These are phyloP conservation scores for Armadillidium nasatum DNA, from an alignment of 1,140 invertebrate genomes.

Conservation along the genomic window DNA sequence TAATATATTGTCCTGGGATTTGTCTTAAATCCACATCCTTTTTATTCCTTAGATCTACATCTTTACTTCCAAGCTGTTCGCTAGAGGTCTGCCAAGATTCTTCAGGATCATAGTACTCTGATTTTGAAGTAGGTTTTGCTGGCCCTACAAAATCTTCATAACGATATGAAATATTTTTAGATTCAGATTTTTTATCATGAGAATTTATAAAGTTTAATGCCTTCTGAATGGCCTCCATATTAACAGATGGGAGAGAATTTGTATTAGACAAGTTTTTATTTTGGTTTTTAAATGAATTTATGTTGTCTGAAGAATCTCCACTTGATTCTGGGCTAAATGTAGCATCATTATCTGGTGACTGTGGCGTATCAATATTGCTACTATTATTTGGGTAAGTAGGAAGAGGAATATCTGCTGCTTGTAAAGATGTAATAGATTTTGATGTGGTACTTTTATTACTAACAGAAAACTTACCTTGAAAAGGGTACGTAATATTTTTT, in stretches of 20 bases:
- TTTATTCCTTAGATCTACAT: conserved; percentile 1
- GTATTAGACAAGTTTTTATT: background rate
- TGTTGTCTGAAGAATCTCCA: background rate
- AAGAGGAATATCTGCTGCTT: conserved; percentile 1
- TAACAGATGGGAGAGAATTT: background rate
- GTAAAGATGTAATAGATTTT: background rate
- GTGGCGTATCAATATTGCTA: background rate
- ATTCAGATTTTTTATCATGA: background rate
- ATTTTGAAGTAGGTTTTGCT: background rate
- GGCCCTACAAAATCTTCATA: background rate
- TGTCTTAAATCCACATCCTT: background rate
- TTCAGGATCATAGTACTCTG: background rate
- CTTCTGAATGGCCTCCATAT: conserved; percentile 2
- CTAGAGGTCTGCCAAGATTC: background rate
- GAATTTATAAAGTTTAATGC: background rate
- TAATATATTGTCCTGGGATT: background rate
- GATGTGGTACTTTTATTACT: background rate
- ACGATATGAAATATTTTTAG: background rate
- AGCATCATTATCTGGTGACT: background rate
- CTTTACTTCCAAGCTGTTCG: background rate
- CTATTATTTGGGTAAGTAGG: background rate
- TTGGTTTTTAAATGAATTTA: background rate
- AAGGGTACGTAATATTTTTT: no score
- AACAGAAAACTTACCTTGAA: no score
- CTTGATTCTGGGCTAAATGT: background rate